Percentiles rank a stretch among this genome's conserved stretches.
These are phyloP conservation scores for Drosophila burlai DNA, from an alignment of 1,140 invertebrate genomes.

Conservation along the genomic window DNA sequence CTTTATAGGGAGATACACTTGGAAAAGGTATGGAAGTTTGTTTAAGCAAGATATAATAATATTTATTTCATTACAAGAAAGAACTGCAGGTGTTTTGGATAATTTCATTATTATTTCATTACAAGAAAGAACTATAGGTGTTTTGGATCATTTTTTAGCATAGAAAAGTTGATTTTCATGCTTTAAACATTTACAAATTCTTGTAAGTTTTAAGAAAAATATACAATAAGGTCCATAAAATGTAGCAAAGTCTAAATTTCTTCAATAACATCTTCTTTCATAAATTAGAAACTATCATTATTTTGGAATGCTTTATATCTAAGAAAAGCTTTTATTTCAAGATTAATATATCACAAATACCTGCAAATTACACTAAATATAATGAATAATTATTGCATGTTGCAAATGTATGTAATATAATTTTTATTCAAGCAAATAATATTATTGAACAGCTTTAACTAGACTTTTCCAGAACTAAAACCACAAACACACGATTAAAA, in stretches of 20 bases:
- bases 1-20: conserved; percentile 7
- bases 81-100: neutral
- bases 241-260: too few species aligned
- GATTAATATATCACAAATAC: neutral
- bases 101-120: neutral
- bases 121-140: neutral
- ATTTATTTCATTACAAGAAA: neutral
- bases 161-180: neutral
- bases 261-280: neutral
- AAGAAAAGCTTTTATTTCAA: too few species aligned
- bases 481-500: neutral
- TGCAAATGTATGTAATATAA: neutral
- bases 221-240: neutral
- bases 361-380: too few species aligned
- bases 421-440: too few species aligned
- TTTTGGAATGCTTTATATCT: neutral
- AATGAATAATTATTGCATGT: neutral
- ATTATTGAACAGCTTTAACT: too few species aligned
- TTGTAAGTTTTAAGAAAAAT: neutral
- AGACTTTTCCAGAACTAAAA: neutral
- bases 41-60: neutral
- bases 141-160: neutral
- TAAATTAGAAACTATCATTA: neutral
- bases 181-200: too few species aligned
- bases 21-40: neutral